Base-by-base conservation (phyloP, 2,797 vertebrate species). In the Melanotaenia boesemani region DNA sequence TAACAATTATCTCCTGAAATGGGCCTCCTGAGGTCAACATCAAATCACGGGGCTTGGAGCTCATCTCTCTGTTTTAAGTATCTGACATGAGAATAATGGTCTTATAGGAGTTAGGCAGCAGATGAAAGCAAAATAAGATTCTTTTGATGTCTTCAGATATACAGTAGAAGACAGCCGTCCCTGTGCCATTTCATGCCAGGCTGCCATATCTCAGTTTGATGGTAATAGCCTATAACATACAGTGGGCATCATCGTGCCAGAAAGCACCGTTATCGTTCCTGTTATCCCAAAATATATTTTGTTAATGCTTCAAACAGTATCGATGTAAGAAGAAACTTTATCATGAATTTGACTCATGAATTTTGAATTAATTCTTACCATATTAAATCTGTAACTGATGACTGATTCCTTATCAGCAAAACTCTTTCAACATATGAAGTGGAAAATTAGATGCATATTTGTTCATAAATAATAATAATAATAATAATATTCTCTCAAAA, bases 101-200 rank as follows among this genome's bases (percentile, higher is more conserved):
- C 79, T 96, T 93, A 94, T 96, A 96, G 95, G 96, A 89, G 90
- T 75, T 88, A 89, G 86, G 95, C 94, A 94, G 93, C 89, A 94
- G 94, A 95, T 95, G 93, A 96, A 95, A 95, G 94, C 61, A 64
- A 80, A 64, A 73, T 83, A 85, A 62, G 89, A 92, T 84, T 91
- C 92, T 92, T 95, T 93, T 91, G 92, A 95, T 95, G 93, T 90
- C 89, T 90, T 90, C 79, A 86, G 86, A 86, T 88, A 88, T 87
- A 87, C 62, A 72, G 44, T 58, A 65, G 87, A 88, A 89, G 80
- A 93, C 87, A 92, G 88, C 90, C 74, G 79, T 70, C 74, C 84
- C 74, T 90, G 83, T 81, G 56, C 85, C 79, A 87, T 79, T 84
- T 84, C 71, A 76, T 77, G 91, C 84, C 79, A 85, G 87, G 74